Conservation (phyloP, 2,888 invertebrate genomes). For the Oxyteleia sp. region DNA sequence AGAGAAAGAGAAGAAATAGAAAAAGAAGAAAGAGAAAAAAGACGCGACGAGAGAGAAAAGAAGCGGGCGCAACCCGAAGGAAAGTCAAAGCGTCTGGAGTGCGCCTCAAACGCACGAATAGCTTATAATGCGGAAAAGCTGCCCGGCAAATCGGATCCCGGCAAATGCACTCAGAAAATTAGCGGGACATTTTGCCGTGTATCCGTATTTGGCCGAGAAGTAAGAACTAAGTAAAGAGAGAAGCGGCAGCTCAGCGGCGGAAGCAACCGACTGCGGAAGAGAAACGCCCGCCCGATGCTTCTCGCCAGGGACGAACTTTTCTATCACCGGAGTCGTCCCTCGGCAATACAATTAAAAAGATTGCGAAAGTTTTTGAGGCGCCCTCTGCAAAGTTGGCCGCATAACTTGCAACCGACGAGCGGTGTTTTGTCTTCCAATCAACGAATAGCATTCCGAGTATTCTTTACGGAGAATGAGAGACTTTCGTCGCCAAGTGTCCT, state of each 20-base stretch:
- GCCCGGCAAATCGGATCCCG: slow-evolving; percentile 56
- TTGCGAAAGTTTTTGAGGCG: slow-evolving; percentile 81
- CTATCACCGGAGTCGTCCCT: slow-evolving; percentile 81
- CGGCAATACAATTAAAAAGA: slow-evolving; percentile 86
- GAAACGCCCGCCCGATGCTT: slow-evolving; percentile 30
- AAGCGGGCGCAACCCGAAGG: neutral
- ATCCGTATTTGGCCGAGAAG: slow-evolving; percentile 73
- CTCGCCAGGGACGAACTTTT: slow-evolving; percentile 80
- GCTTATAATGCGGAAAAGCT: slow-evolving; percentile 74
- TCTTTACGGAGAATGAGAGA: slow-evolving; percentile 41
- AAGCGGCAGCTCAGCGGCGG: slow-evolving; percentile 24
- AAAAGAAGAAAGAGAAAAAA: too few species aligned
- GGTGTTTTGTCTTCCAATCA: slow-evolving; percentile 84
- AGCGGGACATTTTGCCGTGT: slow-evolving; percentile 76
- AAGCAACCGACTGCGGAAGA: slow-evolving; percentile 36
- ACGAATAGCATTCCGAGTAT: slow-evolving; percentile 76
- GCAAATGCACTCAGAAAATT: slow-evolving; percentile 79
- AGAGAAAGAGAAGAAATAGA: too few species aligned
- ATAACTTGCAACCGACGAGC: slow-evolving; percentile 74
- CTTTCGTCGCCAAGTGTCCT: slow-evolving; percentile 72
- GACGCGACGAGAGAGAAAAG: slow-evolving; percentile 2
- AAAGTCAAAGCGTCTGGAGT: slow-evolving; percentile 49
- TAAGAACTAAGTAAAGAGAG: slow-evolving; percentile 76
- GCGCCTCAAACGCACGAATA: slow-evolving; percentile 58
- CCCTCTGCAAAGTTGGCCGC: slow-evolving; percentile 74